Conservation (phyloP, 2,888 invertebrate species). For the Sphinx pinastri region DNA sequence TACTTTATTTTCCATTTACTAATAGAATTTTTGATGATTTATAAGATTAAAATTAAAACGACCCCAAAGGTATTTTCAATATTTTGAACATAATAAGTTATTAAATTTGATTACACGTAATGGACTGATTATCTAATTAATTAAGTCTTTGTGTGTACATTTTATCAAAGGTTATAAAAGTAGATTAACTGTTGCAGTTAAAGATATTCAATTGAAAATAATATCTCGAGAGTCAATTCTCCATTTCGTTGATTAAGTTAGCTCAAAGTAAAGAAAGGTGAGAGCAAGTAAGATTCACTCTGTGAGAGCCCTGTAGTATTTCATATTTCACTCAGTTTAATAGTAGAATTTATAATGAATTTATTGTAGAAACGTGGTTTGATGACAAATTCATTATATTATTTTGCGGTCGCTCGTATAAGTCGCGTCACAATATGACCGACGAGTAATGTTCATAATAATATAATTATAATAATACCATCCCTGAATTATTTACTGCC, state of each 20-base stretch:
- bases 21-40: not conserved
- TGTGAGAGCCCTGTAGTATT: no score
- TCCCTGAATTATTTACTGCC: no score
- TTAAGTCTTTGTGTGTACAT: not conserved
- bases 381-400: no score
- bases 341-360: no score
- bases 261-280: not conserved
- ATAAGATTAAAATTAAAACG: constrained; percentile 5
- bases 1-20: not conserved
- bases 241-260: constrained; percentile 4
- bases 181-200: not conserved
- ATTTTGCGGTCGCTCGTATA: no score
- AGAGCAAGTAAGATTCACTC: not conserved
- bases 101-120: not conserved
- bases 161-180: not conserved
- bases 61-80: not conserved
- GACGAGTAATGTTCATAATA: no score
- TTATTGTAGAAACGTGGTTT: no score
- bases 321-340: no score
- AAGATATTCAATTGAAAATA: not conserved
- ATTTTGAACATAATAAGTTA: not conserved
- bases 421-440: no score
- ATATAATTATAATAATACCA: no score
- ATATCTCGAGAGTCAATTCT: not conserved
- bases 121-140: constrained; percentile 3